phyloP scores from a whole-genome alignment of 2,797 vertebrate genomes.

The Pantherophis alleghaniensis region DNA sequence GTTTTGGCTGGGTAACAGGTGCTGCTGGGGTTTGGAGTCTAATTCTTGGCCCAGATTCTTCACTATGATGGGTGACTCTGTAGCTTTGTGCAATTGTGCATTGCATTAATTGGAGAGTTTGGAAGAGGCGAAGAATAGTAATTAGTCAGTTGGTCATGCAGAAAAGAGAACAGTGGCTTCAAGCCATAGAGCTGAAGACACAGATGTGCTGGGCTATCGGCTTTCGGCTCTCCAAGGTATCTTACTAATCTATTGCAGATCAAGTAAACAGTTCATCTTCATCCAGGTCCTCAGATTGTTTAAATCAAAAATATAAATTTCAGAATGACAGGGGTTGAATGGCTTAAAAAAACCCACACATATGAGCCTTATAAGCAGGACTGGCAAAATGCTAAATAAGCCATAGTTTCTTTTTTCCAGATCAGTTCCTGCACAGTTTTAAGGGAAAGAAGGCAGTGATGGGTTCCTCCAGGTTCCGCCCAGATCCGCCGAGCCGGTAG shows the following conservation, averaged over 20 bases:
- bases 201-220: slow-evolving; percentile 73
- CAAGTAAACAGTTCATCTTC: slow-evolving; percentile 68
- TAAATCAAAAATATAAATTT: slow-evolving; percentile 63
- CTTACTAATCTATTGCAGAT: slow-evolving; percentile 70
- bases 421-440: not conserved
- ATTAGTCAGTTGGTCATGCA: slow-evolving; percentile 81
- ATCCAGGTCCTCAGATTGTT: slow-evolving; percentile 62
- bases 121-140: slow-evolving; percentile 76
- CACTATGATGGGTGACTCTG: slow-evolving; percentile 74
- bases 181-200: slow-evolving; percentile 72
- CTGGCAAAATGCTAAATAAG: slow-evolving; percentile 42
- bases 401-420: not conserved
- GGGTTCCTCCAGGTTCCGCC: too few species aligned
- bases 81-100: slow-evolving; percentile 73
- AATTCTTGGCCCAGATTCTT: slow-evolving; percentile 72
- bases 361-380: slow-evolving; percentile 48
- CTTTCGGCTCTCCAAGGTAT: slow-evolving; percentile 67
- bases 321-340: slow-evolving; percentile 44
- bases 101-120: slow-evolving; percentile 79
- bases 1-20: slow-evolving; percentile 75
- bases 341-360: slow-evolving; percentile 40
- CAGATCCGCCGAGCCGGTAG: too few species aligned
- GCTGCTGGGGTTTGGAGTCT: slow-evolving; percentile 74
- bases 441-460: not conserved
- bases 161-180: slow-evolving; percentile 76